These are phyloP conservation scores for Cyclophora punctaria DNA, from an alignment of 2,888 invertebrate genomes.

Conservation along the genomic window DNA sequence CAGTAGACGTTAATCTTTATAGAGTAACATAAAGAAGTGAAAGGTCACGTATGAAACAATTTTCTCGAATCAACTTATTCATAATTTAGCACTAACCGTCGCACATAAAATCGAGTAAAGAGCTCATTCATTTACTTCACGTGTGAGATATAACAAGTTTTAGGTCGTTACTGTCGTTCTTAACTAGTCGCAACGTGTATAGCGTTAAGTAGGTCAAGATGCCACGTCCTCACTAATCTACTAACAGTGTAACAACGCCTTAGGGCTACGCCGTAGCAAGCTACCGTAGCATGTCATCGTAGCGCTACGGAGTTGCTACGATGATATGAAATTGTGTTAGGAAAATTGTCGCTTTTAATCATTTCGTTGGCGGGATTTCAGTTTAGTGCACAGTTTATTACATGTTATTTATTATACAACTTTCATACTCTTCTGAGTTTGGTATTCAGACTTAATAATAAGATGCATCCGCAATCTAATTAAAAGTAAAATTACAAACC, in stretches of 20 bases:
- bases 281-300: constrained; percentile 26
- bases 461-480: too few species aligned
- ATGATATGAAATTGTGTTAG: background rate
- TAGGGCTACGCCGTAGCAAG: constrained; percentile 35
- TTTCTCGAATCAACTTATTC: too few species aligned
- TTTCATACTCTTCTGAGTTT: too few species aligned
- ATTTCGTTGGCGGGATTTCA: too few species aligned
- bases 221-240: constrained; percentile 46
- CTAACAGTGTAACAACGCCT: constrained; percentile 46
- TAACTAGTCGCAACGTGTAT: constrained; percentile 46
- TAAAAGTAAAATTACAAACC: too few species aligned
- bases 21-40: too few species aligned
- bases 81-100: constrained; percentile 3
- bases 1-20: too few species aligned
- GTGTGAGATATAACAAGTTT: constrained; percentile 31
- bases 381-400: too few species aligned
- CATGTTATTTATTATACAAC: too few species aligned
- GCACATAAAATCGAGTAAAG: constrained; percentile 26
- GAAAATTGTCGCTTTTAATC: too few species aligned
- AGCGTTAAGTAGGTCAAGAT: constrained; percentile 53
- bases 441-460: too few species aligned
- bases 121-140: constrained; percentile 33
- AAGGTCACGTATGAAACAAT: too few species aligned
- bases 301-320: constrained; percentile 32
- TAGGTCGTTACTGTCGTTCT: constrained; percentile 46